Evolutionary conservation across 2,113 vertebrate species (phyloP).

Genomic region (Mystacornis crossleyi): DNA sequence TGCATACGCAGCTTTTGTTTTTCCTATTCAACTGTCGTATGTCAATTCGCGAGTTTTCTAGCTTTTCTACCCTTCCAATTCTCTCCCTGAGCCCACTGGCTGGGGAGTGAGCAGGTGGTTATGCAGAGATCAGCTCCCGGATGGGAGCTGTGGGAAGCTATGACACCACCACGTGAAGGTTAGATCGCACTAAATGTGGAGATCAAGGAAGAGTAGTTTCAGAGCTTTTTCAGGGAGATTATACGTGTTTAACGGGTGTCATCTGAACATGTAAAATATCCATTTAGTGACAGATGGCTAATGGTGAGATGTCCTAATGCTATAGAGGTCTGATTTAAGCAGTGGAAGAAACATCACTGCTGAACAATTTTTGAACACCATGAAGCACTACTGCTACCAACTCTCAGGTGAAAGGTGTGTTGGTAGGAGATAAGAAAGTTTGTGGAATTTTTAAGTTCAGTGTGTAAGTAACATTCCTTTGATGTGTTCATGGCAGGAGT

Average conservation of each 20-base stretch:
- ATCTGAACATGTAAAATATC: not conserved
- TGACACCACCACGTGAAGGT: not conserved
- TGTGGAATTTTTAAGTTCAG: not conserved
- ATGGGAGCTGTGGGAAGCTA: no score
- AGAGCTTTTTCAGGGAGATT: not conserved
- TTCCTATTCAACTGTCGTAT: not conserved
- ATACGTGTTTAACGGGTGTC: not conserved
- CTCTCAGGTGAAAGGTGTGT: not conserved
- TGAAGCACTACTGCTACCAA: not conserved
- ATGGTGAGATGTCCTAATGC: not conserved
- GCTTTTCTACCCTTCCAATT: not conserved
- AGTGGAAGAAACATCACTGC: not conserved
- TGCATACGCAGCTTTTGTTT: not conserved
- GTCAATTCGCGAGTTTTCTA: not conserved
- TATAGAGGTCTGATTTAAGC: not conserved
- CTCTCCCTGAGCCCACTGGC: not conserved
- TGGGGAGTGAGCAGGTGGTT: not conserved
- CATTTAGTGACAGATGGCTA: not conserved
- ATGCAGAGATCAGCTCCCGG: not conserved
- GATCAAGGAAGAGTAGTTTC: not conserved
- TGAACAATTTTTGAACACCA: not conserved
- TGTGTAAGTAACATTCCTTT: not conserved
- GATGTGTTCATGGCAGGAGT: not conserved
- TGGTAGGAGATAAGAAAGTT: not conserved
- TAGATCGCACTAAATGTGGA: not conserved